Percentiles rank a stretch among this genome's conserved stretches.
Conservation (phyloP, 2,113 vertebrate species). For the Scalopus aquaticus region DNA sequence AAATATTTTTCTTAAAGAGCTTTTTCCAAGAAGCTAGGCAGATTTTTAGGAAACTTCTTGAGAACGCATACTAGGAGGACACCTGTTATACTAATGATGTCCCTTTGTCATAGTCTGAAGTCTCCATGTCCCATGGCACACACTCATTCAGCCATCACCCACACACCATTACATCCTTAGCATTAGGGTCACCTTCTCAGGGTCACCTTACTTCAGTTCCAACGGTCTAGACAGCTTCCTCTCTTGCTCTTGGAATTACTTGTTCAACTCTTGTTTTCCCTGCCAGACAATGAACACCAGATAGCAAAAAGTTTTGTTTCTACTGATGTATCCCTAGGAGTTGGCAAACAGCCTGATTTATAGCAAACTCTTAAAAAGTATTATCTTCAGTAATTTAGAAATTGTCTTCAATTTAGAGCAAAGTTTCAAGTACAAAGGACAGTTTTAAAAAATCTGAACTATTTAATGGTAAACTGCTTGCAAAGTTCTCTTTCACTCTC, state of each 20-base stretch:
- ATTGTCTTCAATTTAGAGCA: not conserved
- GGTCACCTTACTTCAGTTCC: not conserved
- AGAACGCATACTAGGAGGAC: not conserved
- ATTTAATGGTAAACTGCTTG: too few species aligned
- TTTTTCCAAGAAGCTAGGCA: not conserved
- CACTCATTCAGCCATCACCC: not conserved
- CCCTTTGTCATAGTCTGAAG: not conserved
- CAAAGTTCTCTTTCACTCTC: too few species aligned
- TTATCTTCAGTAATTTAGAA: conserved; percentile 9
- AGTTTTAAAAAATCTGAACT: too few species aligned
- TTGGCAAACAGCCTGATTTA: not conserved
- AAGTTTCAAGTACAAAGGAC: too few species aligned
- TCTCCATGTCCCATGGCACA: not conserved
- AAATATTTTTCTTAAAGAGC: conserved; percentile 15
- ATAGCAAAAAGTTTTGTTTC: not conserved
- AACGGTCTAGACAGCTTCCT: not conserved
- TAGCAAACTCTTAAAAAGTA: not conserved
- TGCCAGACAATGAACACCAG: not conserved
- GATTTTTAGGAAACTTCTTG: not conserved
- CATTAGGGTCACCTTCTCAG: not conserved
- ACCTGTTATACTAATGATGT: not conserved
- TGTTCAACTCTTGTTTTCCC: not conserved
- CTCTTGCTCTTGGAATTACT: not conserved
- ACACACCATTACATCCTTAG: not conserved
- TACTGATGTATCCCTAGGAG: not conserved